A percentile compares a stretch with the other conserved stretches of the same genome.
Conservation (phyloP, 2,797 vertebrate species). For the Champsocephalus gunnari region DNA sequence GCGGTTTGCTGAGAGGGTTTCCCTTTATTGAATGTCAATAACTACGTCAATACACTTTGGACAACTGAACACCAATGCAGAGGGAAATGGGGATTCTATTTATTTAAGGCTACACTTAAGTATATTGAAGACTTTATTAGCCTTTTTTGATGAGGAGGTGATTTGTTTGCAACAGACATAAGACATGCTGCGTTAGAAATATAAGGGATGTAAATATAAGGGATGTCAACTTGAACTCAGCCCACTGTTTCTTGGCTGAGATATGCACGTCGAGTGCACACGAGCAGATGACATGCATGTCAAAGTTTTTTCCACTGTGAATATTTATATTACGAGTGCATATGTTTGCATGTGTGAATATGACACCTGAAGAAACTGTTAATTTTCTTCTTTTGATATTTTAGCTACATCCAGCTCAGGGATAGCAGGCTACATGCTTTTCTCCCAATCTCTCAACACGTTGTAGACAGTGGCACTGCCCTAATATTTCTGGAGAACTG, state of each 20-base stretch:
- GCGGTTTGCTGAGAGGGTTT: slow-evolving; percentile 77
- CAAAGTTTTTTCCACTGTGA: slow-evolving; percentile 58
- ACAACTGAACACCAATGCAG: slow-evolving; percentile 73
- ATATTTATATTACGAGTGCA: slow-evolving; percentile 59
- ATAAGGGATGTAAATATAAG: slow-evolving; percentile 55
- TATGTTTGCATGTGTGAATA: slow-evolving; percentile 61
- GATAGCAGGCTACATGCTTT: slow-evolving; percentile 60
- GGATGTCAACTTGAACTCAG: slow-evolving; percentile 64
- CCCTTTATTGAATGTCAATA: slow-evolving; percentile 82
- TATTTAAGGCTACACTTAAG: slow-evolving; percentile 82
- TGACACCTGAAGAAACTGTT: slow-evolving; percentile 64
- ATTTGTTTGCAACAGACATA: slow-evolving; percentile 76
- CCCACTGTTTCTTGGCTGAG: slow-evolving; percentile 60
- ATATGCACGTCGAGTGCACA: slow-evolving; percentile 19
- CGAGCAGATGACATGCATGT: slow-evolving; percentile 58
- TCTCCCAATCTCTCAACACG: slow-evolving; percentile 60
- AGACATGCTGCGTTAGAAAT: slow-evolving; percentile 67
- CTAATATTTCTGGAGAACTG: slow-evolving; percentile 63
- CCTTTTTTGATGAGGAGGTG: slow-evolving; percentile 79
- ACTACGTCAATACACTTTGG: slow-evolving; percentile 75
- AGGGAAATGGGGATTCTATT: slow-evolving; percentile 76
- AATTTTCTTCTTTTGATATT: slow-evolving; percentile 66
- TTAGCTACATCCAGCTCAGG: slow-evolving; percentile 54
- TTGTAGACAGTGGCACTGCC: slow-evolving; percentile 58
- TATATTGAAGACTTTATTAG: slow-evolving; percentile 84